A percentile compares a stretch with the other conserved stretches of the same genome.
Conservation (phyloP, 2,797 vertebrate genomes). For the Picus viridis region DNA sequence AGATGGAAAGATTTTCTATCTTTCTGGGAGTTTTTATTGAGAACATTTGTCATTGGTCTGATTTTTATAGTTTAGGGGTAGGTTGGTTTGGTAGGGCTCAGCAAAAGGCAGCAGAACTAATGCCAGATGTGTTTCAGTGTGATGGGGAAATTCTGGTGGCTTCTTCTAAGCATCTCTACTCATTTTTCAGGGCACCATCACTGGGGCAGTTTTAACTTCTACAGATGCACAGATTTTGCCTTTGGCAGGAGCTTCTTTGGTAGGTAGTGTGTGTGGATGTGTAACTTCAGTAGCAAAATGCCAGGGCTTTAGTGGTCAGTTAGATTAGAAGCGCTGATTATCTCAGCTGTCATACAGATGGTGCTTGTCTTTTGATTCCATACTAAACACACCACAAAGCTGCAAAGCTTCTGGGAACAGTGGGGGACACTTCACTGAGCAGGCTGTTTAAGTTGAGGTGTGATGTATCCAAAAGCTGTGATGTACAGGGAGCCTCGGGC, state of each 20-base stretch:
- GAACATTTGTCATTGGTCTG: not conserved
- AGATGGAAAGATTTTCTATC: not conserved
- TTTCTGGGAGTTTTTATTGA: not conserved
- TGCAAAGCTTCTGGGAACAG: not conserved
- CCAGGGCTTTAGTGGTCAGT: not conserved
- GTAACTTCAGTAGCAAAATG: not conserved
- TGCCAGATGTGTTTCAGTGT: rapidly evolving
- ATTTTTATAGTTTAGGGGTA: not conserved
- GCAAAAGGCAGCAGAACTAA: not conserved
- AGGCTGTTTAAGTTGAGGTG: not conserved
- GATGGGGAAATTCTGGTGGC: not conserved
- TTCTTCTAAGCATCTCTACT: not conserved
- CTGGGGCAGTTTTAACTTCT: not conserved
- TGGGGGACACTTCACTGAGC: not conserved
- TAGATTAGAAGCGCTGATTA: not conserved
- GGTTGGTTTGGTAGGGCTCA: not conserved
- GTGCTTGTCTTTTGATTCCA: not conserved
- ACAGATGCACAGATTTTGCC: rapidly evolving
- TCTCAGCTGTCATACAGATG: not conserved
- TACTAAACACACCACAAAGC: not conserved
- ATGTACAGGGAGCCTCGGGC: not conserved
- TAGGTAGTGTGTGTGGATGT: not conserved
- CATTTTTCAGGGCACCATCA: rapidly evolving
- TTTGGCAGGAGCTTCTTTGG: not conserved
- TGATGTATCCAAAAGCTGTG: not conserved